Evolutionary conservation across 1,140 invertebrate species (phyloP).

Genomic region (Himalopsyche phryganea): DNA sequence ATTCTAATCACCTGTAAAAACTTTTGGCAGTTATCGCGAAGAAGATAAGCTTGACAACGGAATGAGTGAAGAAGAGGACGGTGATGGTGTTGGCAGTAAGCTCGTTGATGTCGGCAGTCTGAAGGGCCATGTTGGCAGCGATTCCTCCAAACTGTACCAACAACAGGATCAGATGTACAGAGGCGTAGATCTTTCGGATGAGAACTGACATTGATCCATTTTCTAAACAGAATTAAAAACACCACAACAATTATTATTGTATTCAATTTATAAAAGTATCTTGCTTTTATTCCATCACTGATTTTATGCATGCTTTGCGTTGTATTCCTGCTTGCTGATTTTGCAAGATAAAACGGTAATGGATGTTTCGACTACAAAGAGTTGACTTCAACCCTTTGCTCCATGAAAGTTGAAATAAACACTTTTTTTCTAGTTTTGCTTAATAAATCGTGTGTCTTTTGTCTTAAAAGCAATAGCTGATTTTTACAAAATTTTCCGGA

Average conservation of each 20-base stretch:
- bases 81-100: constrained; percentile 79
- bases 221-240: constrained; percentile 37
- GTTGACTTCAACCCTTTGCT: too few relatives aligned
- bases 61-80: constrained; percentile 74
- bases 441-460: too few relatives aligned
- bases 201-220: constrained; percentile 53
- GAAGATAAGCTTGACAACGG: constrained; percentile 69
- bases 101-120: constrained; percentile 75
- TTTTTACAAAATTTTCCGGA: too few relatives aligned
- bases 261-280: neutral
- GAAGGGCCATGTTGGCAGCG: constrained; percentile 63
- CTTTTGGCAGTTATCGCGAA: constrained; percentile 68
- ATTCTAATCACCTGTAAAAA: constrained; percentile 63
- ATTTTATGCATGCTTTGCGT: too few relatives aligned
- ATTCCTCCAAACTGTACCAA: constrained; percentile 62
- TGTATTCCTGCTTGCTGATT: too few relatives aligned
- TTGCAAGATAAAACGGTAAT: too few relatives aligned
- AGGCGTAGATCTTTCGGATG: constrained; percentile 59
- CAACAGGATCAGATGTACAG: constrained; percentile 60
- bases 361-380: too few relatives aligned
- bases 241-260: neutral
- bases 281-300: neutral
- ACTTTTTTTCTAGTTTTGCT: too few relatives aligned
- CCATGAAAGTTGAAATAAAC: too few relatives aligned
- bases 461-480: too few relatives aligned